A percentile compares a stretch with the other conserved stretches of the same genome.
Conservation (phyloP, 2,888 invertebrate species). For the Coremacera marginata region DNA sequence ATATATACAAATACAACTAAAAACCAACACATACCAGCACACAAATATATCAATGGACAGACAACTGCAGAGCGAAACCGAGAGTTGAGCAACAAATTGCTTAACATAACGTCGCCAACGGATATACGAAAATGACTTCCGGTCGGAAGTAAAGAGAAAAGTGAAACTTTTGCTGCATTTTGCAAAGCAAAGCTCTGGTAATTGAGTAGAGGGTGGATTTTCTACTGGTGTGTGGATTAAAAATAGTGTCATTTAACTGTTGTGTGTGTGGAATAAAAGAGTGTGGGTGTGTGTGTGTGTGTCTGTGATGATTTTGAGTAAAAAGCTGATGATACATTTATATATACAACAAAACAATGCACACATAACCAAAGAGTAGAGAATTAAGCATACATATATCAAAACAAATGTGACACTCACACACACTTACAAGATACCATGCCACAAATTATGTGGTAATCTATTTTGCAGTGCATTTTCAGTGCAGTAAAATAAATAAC, state of each 20-base stretch:
- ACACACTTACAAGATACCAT: background rate
- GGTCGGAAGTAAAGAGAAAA: background rate
- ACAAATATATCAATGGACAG: background rate
- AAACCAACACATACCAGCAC: background rate
- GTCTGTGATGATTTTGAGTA: background rate
- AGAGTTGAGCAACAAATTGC: slow-evolving; percentile 8
- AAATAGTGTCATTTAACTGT: slow-evolving; percentile 4
- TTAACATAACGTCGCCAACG: slow-evolving; percentile 15
- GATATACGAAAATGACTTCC: slow-evolving; percentile 25
- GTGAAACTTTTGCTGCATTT: background rate
- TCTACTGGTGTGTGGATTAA: too few relatives aligned
- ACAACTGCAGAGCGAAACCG: background rate
- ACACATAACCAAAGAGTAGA: too few relatives aligned
- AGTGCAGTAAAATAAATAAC: too few relatives aligned
- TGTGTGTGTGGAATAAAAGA: too few relatives aligned
- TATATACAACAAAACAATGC: too few relatives aligned
- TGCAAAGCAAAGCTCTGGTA: too few relatives aligned
- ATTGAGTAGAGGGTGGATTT: too few relatives aligned
- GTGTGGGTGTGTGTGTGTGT: background rate
- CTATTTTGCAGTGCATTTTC: too few relatives aligned
- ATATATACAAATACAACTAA: background rate
- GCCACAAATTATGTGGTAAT: too few relatives aligned
- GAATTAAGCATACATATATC: too few relatives aligned
- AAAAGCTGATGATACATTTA: too few relatives aligned
- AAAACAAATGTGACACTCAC: too few relatives aligned